Evolutionary conservation across 2,888 invertebrate species (phyloP), one percentile per base, ranked within the genome.

Genomic region (Rhamphomyia laevipes): DNA sequence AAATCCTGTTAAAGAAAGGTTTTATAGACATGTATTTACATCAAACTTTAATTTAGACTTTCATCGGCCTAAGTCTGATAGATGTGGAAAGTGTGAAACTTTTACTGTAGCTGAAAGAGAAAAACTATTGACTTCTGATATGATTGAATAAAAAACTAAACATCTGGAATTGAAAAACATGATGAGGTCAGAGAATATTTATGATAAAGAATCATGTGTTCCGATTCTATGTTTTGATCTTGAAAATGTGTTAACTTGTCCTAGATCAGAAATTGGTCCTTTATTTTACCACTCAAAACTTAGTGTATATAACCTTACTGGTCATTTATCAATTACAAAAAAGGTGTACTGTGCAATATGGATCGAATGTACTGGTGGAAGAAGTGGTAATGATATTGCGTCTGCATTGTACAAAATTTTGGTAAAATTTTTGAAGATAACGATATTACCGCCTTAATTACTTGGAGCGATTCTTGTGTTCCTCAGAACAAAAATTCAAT

Each of bases 401-500:
- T 21, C 21, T 21, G 21, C 21, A 5, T 21, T 21, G 5, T 21
- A 21, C 21, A 21, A 21, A 21, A 21, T 21, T 21, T 21, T 21
- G 5, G 21, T 21, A 21, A 21, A 21, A 21, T 21, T 21, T 21
- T 21, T 21, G 21, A 21, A 5, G 21, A 21, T 5, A 3, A 21
- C 5, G 21, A 21, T 5, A 21, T 21, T 5, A 21, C 21, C 21
- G 5, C 3, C 21, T 21, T 21, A 21, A 21, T 21, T 21, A 21
- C 21, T 21, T 21, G 21, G 21, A 21, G 21, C 21, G 21, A 41
- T 41, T 49, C 46, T 6, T 46, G 43, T 15, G 45, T 48, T 5
- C 46, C 43, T 13, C 43, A 51, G 13, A 51, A 51, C n/a, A 51
- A 51, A 27, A 51, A 45, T n/a, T 51, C 51, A 4, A 51, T 51